Conservation (phyloP, 2,113 vertebrate genomes). For the Lasiurus cinereus region DNA sequence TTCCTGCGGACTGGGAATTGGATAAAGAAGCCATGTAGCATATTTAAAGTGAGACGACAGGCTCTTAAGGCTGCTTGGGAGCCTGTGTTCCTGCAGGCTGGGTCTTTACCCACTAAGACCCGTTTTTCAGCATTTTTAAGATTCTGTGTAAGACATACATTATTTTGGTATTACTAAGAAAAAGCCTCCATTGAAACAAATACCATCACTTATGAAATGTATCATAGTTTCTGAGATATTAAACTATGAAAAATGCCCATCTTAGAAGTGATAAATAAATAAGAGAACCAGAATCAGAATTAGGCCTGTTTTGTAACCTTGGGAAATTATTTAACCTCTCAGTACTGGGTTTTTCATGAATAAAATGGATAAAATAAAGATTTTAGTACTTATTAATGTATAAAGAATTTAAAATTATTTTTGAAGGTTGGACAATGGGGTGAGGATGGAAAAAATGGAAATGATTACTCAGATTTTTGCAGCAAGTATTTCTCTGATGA, state of each 20-base stretch:
- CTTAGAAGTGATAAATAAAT: neutral
- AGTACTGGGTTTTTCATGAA: neutral
- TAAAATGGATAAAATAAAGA: neutral
- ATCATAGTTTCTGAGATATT: neutral
- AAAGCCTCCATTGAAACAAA: neutral
- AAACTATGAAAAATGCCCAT: neutral
- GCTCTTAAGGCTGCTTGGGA: neutral
- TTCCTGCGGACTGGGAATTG: neutral
- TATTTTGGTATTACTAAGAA: neutral
- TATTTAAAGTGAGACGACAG: neutral
- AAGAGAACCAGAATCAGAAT: neutral
- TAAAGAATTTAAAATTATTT: slow-evolving; percentile 20
- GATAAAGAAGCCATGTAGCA: neutral
- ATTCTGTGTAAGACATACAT: neutral
- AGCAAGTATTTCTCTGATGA: neutral
- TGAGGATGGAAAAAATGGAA: slow-evolving; percentile 8
- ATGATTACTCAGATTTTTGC: neutral
- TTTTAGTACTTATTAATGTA: neutral
- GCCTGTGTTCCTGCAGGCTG: neutral
- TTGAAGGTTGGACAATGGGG: neutral
- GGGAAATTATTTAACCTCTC: neutral
- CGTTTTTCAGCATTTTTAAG: neutral
- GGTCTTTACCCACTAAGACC: neutral
- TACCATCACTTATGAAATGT: neutral
- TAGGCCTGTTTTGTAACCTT: neutral